Evolutionary conservation across 2,797 vertebrate species (phyloP).

Genomic region (Amphiprion clarkii): DNA sequence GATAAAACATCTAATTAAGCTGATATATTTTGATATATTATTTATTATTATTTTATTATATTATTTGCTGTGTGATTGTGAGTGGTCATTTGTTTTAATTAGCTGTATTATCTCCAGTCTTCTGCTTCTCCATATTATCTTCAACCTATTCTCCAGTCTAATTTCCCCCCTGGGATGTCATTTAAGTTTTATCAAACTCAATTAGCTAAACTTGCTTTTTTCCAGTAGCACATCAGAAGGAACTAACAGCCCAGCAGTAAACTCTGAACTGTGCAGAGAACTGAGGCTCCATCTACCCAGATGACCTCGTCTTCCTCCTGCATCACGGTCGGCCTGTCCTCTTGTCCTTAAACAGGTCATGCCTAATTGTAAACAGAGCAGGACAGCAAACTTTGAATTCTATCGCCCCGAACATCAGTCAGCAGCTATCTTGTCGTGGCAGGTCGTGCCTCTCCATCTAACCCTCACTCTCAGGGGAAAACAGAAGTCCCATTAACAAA

Average conservation of each 20-base stretch:
- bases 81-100: conserved; percentile 22
- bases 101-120: conserved; percentile 13
- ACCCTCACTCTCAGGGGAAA: conserved; percentile 31
- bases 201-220: conserved; percentile 17
- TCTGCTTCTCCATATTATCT: conserved; percentile 12
- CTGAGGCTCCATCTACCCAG: background rate
- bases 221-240: background rate
- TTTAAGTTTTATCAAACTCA: conserved; percentile 32
- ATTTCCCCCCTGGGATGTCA: background rate
- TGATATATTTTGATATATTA: background rate
- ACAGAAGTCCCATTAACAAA: conserved; percentile 46
- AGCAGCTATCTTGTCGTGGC: conserved; percentile 34
- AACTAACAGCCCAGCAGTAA: conserved; percentile 13
- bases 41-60: no score
- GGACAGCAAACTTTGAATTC: conserved; percentile 41
- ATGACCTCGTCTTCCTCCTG: background rate
- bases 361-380: background rate
- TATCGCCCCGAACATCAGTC: conserved; percentile 44
- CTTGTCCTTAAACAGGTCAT: conserved; percentile 2
- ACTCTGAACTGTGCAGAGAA: background rate
- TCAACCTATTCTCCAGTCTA: background rate
- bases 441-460: conserved; percentile 22
- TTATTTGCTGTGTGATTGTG: background rate
- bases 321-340: conserved; percentile 10
- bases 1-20: background rate